Conservation (phyloP, 2,888 invertebrate species). For the Philereme transversata region DNA sequence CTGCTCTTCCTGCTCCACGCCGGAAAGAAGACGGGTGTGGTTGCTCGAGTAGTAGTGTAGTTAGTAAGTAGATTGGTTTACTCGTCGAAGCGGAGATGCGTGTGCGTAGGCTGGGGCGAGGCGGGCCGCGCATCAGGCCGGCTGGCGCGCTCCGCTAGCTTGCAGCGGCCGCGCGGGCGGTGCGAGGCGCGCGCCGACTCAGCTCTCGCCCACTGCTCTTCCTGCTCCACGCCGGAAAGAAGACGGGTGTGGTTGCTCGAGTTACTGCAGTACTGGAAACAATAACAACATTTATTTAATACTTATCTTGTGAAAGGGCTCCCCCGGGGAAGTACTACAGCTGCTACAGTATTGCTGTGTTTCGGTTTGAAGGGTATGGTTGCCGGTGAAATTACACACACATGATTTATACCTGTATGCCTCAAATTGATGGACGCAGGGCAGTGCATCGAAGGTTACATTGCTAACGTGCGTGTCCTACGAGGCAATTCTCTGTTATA, state of each 20-base stretch:
- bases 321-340: too few relatives aligned
- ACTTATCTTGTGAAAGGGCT: background rate
- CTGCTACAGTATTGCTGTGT: too few relatives aligned
- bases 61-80: constrained; percentile 1
- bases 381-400: too few relatives aligned
- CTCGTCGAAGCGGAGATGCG: constrained; percentile 89
- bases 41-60: background rate
- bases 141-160: constrained; percentile 39
- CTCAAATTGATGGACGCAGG: too few relatives aligned
- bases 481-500: too few relatives aligned
- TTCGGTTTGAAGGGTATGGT: too few relatives aligned
- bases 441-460: too few relatives aligned
- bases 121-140: constrained; percentile 73
- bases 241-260: constrained; percentile 55
- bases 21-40: constrained; percentile 71
- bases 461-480: too few relatives aligned
- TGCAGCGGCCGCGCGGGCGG: constrained; percentile 50
- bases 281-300: background rate
- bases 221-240: constrained; percentile 87
- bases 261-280: constrained; percentile 61
- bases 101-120: constrained; percentile 87
- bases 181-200: constrained; percentile 54
- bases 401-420: too few relatives aligned
- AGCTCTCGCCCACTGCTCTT: constrained; percentile 92
- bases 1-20: constrained; percentile 89